Evolutionary conservation across 2,888 invertebrate species (phyloP), one percentile per base, ranked within the genome.

Genomic region (Eledona agricola): DNA sequence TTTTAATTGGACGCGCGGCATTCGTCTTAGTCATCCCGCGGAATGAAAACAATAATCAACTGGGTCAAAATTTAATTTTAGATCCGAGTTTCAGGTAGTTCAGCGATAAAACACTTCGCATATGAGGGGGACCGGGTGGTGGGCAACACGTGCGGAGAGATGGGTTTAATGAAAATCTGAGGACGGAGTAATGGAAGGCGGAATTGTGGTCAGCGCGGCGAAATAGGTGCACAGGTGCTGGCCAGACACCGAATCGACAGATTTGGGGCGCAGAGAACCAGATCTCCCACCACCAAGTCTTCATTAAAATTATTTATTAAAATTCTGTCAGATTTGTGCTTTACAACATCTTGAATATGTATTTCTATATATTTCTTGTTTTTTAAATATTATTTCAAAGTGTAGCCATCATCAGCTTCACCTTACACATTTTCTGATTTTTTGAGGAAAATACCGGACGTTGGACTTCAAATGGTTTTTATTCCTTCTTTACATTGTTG

Each of bases 91-190:
- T 35, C 55, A 55, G 55, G 55, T 55, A 55, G 19, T 10, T 7
- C 10, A 13, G 10, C 26, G 35, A 49, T 49, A 29, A 49, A 26
- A 29, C 16, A 32, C 25, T 50, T 42, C 29, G 13, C 37, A 40
- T 47, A 35, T 35, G 37, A 37, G 7, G 46, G 38, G 55, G 51
- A 45, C 46, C 40, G 58, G 34, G 54, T 54, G 52, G 58, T 58
- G 58, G 57, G 47, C 54, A 60, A 57, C 65, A 64, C 62, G 61
- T 51, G 43, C 56, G 62, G 55, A 53, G 64, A 63, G 62, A 63
- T 65, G 65, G 64, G 58, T 60, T 63, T 66, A 66, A 66, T 66
- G 66, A 66, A 66, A 66, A 64, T 64, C 63, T 64, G 64, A 65
- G 65, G 63, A 66, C 57, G 53, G 59, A 49, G 58, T 52, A 60